Conservation (phyloP, 2,888 invertebrate species). For the Hemaris fuciformis region DNA sequence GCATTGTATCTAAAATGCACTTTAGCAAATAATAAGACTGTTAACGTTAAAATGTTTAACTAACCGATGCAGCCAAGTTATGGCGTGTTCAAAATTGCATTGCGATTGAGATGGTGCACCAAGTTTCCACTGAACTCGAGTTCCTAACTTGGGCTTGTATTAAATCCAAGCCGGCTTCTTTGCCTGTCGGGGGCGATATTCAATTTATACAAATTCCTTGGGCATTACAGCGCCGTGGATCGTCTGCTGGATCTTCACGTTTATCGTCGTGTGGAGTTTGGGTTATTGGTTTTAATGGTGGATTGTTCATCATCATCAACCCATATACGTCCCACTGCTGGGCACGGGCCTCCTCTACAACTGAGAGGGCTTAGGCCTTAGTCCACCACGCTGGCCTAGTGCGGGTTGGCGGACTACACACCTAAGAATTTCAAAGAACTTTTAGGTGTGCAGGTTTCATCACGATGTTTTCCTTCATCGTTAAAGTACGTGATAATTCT, state of each 20-base stretch:
- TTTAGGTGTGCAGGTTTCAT: too few species aligned
- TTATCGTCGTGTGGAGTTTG: neutral
- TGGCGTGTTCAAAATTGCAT: conserved; percentile 24
- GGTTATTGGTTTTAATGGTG: too few species aligned
- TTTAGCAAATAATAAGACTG: conserved; percentile 1
- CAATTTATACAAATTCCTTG: neutral
- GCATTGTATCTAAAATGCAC: neutral
- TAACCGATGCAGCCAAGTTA: conserved; percentile 12
- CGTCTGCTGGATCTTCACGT: neutral
- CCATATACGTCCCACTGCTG: too few species aligned
- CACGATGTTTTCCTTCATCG: too few species aligned
- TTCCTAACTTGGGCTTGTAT: conserved; percentile 18
- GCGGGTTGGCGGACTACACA: too few species aligned
- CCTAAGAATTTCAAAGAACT: too few species aligned
- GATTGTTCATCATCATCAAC: too few species aligned
- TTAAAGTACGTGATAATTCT: too few species aligned
- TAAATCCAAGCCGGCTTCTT: conserved; percentile 20
- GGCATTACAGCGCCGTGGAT: neutral
- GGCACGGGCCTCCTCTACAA: too few species aligned
- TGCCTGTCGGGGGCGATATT: conserved; percentile 13
- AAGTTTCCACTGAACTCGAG: conserved; percentile 20
- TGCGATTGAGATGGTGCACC: conserved; percentile 23
- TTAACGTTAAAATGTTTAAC: conserved; percentile 6
- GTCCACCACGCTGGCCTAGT: too few species aligned
- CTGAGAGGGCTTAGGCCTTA: too few species aligned